Base-by-base conservation (phyloP, 2,797 vertebrate species). In the Melanotaenia boesemani region DNA sequence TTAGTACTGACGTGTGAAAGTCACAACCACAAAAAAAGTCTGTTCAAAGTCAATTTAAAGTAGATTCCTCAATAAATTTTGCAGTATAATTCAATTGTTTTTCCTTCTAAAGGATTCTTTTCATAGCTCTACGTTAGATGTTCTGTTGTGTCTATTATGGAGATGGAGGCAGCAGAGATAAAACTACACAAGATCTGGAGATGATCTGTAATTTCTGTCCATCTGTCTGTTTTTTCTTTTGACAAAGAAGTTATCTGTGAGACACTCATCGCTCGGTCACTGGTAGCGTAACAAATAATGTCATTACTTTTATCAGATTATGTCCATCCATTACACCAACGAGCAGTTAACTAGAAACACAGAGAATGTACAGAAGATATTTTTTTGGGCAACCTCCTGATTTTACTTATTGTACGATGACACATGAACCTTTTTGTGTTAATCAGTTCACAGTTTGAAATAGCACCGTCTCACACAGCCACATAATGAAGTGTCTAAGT, bases 221-320 rank as follows among this genome's bases (percentile, higher is more conserved):
- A n/a, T 54, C 30, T 28, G 6, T 30, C 15, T 18, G 60, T 18
- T 56, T 37, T 12, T 28, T 24, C 11, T 67, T n/a, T 1, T 41
- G 18, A 48, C 26, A 20, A 46, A 50, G 22, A 59, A 34, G 20
- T 41, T 46, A 22, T 66, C 26, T 59, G 26, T 60, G 46, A 48
- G 55, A 50, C 44, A 62, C 62, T 24, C 62, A 63, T 70, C 52
- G 48, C 20, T 60, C 34, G 65, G 34, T 57, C 7, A 61, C 24
- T 52, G 16, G 78, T 65, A 57, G 32, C 20, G 63, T 18, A 8
- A 26, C 50, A 11, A 63, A 56, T 63, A 52, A 77, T 67, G 59
- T 0, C 54, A 67, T 83, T 44, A 69, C 20, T 50, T 41, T 48
- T 18, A 67, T 58, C 28, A 34, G 37, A 77, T 69, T 58, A 70